Conservation (phyloP, 2,797 vertebrate genomes). For the Etheostoma perlongum region DNA sequence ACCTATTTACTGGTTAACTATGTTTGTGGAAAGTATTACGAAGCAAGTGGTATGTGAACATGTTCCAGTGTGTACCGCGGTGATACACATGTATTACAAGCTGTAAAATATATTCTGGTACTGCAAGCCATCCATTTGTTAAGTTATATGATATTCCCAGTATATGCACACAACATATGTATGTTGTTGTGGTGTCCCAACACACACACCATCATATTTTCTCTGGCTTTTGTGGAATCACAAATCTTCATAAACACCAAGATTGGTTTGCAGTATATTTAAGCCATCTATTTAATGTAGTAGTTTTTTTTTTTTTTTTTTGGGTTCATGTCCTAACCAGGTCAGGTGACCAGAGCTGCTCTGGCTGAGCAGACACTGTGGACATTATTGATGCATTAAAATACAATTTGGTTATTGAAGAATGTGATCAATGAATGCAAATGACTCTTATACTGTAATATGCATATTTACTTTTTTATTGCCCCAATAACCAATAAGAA, state of each 20-base stretch:
- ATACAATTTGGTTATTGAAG: too few species aligned
- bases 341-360: too few species aligned
- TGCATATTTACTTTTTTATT: too few species aligned
- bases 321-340: neutral
- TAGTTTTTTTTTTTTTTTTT: neutral
- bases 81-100: slow-evolving; percentile 38
- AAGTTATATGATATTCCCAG: neutral
- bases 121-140: slow-evolving; percentile 33
- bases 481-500: too few species aligned
- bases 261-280: neutral
- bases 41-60: slow-evolving; percentile 25
- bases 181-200: neutral
- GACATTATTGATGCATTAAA: too few species aligned
- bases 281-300: neutral
- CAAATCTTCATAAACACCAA: neutral
- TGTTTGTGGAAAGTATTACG: slow-evolving; percentile 21
- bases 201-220: neutral
- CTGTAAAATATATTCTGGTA: slow-evolving; percentile 56
- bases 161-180: neutral
- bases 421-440: too few species aligned
- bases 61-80: slow-evolving; percentile 38
- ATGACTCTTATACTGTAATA: too few species aligned
- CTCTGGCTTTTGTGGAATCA: neutral
- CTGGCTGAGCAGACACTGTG: too few species aligned
- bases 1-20: slow-evolving; percentile 7